Evolutionary conservation across 64 coral and sea anemone genomes (phyloP).

Genomic region (Platygyra sinensis): DNA sequence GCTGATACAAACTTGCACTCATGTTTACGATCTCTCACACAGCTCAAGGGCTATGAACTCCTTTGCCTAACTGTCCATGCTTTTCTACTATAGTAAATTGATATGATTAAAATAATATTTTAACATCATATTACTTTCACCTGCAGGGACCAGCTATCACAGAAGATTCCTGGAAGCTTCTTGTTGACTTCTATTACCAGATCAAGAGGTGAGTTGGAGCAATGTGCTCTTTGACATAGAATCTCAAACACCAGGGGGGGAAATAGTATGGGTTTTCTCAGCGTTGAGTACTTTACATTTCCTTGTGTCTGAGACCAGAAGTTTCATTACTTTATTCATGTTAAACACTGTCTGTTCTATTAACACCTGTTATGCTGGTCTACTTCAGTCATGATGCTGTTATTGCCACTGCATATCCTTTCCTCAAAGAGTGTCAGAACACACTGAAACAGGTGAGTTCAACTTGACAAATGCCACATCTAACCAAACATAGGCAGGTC

Average conservation of each 20-base stretch:
- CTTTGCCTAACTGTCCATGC: too few species aligned
- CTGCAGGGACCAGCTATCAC: slow-evolving; percentile 65
- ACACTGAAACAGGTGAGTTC: slow-evolving; percentile 67
- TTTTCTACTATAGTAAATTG: too few species aligned
- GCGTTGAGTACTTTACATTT: too few species aligned
- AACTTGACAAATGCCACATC: neutral
- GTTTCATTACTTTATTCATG: neutral
- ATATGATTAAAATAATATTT: neutral
- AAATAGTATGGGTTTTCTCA: too few species aligned
- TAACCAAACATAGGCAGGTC: too few species aligned
- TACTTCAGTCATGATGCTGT: slow-evolving; percentile 66
- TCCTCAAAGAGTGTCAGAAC: slow-evolving; percentile 79
- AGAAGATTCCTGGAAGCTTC: slow-evolving; percentile 70
- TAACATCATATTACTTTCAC: neutral
- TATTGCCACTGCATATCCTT: slow-evolving; percentile 72
- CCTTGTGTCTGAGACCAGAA: too few species aligned
- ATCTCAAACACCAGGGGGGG: too few species aligned
- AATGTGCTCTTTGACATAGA: too few species aligned
- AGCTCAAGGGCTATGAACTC: too few species aligned
- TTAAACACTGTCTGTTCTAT: too few species aligned
- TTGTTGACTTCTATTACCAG: slow-evolving; percentile 80
- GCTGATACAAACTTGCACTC: too few species aligned
- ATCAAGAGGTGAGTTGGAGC: slow-evolving; percentile 5
- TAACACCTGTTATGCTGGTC: neutral
- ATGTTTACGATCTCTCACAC: too few species aligned